Evolutionary conservation across 53 echinoderm and acorn worm species (phyloP), one percentile per base, ranked within the genome.

Genomic region (Arbacia lixula): DNA sequence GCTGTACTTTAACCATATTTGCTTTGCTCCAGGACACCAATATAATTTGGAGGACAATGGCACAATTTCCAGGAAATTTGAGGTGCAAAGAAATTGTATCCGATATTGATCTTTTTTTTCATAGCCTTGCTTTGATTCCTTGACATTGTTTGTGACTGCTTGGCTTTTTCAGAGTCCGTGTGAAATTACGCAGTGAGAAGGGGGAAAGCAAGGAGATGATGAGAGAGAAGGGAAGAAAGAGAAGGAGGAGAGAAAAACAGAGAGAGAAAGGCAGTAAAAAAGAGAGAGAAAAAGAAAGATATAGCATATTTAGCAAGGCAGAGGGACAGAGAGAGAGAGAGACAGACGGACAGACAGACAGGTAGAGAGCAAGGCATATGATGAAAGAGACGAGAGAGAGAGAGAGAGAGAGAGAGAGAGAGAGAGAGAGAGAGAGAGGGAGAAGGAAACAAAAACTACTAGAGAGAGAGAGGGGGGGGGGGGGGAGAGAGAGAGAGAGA

Each of bases 401-500:
- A 20, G 37, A 68, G 33, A 68, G 37, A 68, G 37, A 32, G 32
- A 68, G 37, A 29, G 20, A 20, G 37, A 68, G 37, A 36, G 37
- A 68, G 37, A 68, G 69, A 36, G 69, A 36, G 37, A 68, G 69
- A 68, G 37, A 68, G 69, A 68, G 37, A 68, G 37, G 37, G 69
- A 32, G 69, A 32, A 20, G 69, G 37, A 20, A 20, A 6, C 5
- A 11, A 20, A 20, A 32, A 11, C 27, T 8, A n/a, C 6, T 8
- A 12, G 61, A 20, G 21, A 20, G 28, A 20, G 6, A 9, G 21
- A 6, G 69, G 69, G 69, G 37, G 69, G 37, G 37, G 37, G 17
- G 19, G 19, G 37, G 37, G 69, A 11, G 69, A n/a, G 61, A 20
- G 21, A 12, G 61, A 20, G 21, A 20, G 28, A 20, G 6, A 9